phyloP scores from a whole-genome alignment of 2,888 invertebrate species.

The Apantesis nais region DNA sequence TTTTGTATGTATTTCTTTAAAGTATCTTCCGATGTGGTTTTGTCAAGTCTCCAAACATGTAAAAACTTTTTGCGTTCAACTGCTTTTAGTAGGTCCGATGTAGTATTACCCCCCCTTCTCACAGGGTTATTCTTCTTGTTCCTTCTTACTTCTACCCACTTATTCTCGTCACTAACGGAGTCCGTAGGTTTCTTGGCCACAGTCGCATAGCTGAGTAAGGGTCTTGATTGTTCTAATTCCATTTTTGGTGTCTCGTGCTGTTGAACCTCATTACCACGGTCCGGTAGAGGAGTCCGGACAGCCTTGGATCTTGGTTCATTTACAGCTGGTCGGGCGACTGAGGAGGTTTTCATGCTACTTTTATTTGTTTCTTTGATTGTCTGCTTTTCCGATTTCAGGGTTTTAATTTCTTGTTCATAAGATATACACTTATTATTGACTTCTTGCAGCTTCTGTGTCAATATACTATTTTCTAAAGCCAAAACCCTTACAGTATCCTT shows the following conservation, averaged over 20 bases:
- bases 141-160: conserved; percentile 11
- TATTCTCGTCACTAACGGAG: background rate
- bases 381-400: background rate
- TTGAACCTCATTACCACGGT: too few species aligned
- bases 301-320: too few species aligned
- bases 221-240: background rate
- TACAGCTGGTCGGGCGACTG: too few species aligned
- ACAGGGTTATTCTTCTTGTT: background rate
- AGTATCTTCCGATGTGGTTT: background rate
- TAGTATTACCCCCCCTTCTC: background rate
- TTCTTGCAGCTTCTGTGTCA: background rate
- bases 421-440: background rate
- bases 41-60: conserved; percentile 1
- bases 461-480: too few species aligned
- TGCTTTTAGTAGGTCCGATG: background rate
- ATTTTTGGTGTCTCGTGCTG: background rate
- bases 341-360: too few species aligned
- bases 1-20: too few species aligned
- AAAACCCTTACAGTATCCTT: background rate
- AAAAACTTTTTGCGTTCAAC: conserved; percentile 1
- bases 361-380: background rate
- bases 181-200: conserved; percentile 18
- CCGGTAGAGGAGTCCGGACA: too few species aligned
- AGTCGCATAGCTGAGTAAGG: conserved; percentile 10
- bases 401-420: background rate